Evolutionary conservation across 2,888 invertebrate species (phyloP), one percentile per base, ranked within the genome.

Genomic region (Cantharis nigra): DNA sequence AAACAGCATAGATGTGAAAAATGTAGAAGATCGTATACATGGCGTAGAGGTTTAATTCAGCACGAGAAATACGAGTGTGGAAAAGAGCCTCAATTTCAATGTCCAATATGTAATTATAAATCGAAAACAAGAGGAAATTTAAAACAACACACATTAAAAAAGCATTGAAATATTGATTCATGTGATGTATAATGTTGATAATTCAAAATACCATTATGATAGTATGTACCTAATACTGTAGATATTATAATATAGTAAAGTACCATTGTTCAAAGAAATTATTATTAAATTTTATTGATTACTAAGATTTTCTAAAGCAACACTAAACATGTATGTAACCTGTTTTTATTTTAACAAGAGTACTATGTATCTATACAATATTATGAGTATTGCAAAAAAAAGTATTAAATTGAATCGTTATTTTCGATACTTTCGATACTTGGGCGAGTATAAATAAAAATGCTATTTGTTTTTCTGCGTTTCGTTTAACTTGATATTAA

Each of bases 61-160:
- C 65, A 67, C 26, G 23, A 67, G 80, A 89, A 87, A 78, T 88
- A 87, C 78, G 89, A 90, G 79, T 90, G 90, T 82, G 86, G 86
- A 14, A 85, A 85, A 72, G 83, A 83, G 63, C 86, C 87, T 4
- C 84, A 85, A 73, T 88, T 87, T 78, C 80, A 81, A 9, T 88
- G 88, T 71, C 79, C 82, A 13, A 79, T 85, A 26, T 88, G 87
- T 78, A 70, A 63, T 33, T 81, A 81, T 33, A 79, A 69, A 72
- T 78, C 81, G 1, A 83, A 83, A 72, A 70, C 77, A 9, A 74
- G 78, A 63, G 74, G 73, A 30, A 84, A 71, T 33, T 62, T 77
- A 26, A 67, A 69, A n/a, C 70, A 74, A 70, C 79, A 81, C 83
- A 83, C 76, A 28, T 63, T 65, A 16, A 71, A 70, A 14, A 71